A percentile compares a stretch with the other conserved stretches of the same genome.
Conservation (phyloP, 2,888 invertebrate species). For the Bombylius discolor region DNA sequence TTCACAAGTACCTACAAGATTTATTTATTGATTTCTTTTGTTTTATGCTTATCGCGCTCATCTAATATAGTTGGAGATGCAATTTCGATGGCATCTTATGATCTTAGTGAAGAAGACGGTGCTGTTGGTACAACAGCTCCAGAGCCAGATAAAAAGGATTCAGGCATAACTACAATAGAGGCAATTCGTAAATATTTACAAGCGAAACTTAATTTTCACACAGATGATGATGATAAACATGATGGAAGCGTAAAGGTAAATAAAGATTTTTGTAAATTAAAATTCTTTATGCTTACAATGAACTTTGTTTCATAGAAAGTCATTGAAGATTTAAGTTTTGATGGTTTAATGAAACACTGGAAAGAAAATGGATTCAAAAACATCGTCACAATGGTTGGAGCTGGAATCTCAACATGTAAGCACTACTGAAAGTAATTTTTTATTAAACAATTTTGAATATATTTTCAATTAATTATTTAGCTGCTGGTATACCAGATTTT, state of each 20-base stretch:
- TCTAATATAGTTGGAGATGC: not conserved
- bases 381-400: constrained; percentile 87
- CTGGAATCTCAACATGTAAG: constrained; percentile 93
- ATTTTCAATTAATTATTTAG: constrained; percentile 14
- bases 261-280: not conserved
- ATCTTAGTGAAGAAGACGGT: not conserved
- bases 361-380: constrained; percentile 64
- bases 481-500: constrained; percentile 84
- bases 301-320: constrained; percentile 32
- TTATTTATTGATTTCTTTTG: not conserved
- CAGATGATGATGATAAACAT: not conserved
- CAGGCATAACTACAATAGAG: constrained; percentile 5
- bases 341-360: constrained; percentile 69
- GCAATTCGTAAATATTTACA: constrained; percentile 6
- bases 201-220: constrained; percentile 8
- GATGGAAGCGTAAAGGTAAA: not conserved
- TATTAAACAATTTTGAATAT: not conserved
- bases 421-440: constrained; percentile 13
- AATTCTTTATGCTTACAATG: too few relatives aligned
- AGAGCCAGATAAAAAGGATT: not conserved
- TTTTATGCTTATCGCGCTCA: not conserved
- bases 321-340: constrained; percentile 55
- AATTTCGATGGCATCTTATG: not conserved
- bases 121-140: not conserved
- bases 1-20: not conserved